Evolutionary conservation across 2,797 vertebrate species (phyloP), one percentile per base, ranked within the genome.

Genomic region (Mus spretus): DNA sequence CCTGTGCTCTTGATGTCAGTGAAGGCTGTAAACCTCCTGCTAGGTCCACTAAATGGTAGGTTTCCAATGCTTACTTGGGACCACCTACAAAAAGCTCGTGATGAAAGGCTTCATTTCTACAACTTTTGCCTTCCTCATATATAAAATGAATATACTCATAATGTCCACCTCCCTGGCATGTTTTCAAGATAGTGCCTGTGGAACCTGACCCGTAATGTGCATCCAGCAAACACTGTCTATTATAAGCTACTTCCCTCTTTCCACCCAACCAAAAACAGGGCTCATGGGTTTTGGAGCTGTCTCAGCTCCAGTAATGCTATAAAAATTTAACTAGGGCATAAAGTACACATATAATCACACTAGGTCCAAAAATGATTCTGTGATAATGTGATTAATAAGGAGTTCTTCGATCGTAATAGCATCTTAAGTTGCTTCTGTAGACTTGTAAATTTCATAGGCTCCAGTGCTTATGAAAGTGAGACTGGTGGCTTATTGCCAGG

Each of bases 371-470:
- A 95, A 61, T 31, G 70, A 86, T 88, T 50, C 61, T 83, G 74
- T n/a, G 86, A 84, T 93, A 81, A 90, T 94, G 86, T 89, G 91
- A 96, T 96, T 95, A 94, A 95, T 91, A 83, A 75, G 0, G 26
- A 91, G 59, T 91, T 59, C 78, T 85, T 67, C 4, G 65, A 47
- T 70, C 86, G 37, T 40, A 47, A 37, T 81, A 44, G 40, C 24
- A 12, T 82, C 91, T 96, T 40, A 83, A 82, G 85, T 86, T 75
- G 37, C 90, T 94, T 61, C 81, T 55, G 26, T 55, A 61, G 91
- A 90, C 86, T 74, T 88, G 74, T 82, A 82, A 78, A 85, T 96
- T 94, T 72, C 55, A 31, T 37, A 44, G 77, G 47, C 84, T 70
- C 75, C 59, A 1, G 47, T 74, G 75, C 77, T 91, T 50, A 9